Conservation (phyloP, 2,113 vertebrate species). For the Pseudolaguvia tuberculata region DNA sequence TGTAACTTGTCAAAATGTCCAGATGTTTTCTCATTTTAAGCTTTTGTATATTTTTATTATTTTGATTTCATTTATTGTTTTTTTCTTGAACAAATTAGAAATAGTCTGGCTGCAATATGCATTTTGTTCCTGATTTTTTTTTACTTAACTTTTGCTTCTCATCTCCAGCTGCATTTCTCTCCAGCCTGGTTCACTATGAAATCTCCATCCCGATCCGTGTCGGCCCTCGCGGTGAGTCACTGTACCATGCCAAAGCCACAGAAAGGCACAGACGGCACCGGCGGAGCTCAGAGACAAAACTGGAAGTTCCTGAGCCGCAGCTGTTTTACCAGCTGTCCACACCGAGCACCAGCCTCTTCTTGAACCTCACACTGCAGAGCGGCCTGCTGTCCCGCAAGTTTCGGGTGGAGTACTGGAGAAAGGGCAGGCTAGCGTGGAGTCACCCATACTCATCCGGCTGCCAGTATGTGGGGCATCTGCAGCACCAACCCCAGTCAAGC, state of each 20-base stretch:
- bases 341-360: slow-evolving; percentile 82
- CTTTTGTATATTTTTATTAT: background rate
- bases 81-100: background rate
- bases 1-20: background rate
- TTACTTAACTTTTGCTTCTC: slow-evolving; percentile 18
- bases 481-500: slow-evolving; percentile 80
- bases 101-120: background rate
- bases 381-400: slow-evolving; percentile 85
- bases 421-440: slow-evolving; percentile 85
- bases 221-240: slow-evolving; percentile 79
- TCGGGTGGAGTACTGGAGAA: slow-evolving; percentile 94
- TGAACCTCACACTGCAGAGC: slow-evolving; percentile 88
- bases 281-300: slow-evolving; percentile 55
- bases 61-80: background rate
- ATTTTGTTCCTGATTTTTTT: background rate
- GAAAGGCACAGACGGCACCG: slow-evolving; percentile 39
- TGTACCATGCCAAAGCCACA: slow-evolving; percentile 64
- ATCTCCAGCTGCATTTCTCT: slow-evolving; percentile 85
- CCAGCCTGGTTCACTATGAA: slow-evolving; percentile 90
- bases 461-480: slow-evolving; percentile 89
- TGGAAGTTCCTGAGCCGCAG: slow-evolving; percentile 61
- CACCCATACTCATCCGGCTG: slow-evolving; percentile 84
- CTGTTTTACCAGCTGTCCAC: slow-evolving; percentile 93
- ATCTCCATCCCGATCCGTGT: slow-evolving; percentile 89
- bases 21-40: background rate